phyloP scores from a whole-genome alignment of 2,888 invertebrate species.

The Acanthococcus lagerstroemiae region DNA sequence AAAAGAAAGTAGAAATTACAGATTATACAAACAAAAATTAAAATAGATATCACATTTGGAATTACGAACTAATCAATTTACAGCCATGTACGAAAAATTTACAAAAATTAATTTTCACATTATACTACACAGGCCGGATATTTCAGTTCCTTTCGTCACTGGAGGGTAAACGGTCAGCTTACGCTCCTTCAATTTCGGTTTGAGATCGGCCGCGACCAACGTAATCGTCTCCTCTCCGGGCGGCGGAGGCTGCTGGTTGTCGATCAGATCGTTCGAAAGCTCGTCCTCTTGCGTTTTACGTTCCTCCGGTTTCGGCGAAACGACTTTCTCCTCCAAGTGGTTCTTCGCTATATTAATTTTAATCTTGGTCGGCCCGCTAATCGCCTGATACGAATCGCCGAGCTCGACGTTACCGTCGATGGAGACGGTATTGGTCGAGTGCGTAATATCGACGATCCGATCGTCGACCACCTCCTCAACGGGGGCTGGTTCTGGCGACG shows the following conservation, averaged over 20 bases:
- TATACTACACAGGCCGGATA: conserved; percentile 77
- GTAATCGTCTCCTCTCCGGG: conserved; percentile 46
- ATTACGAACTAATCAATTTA: background rate
- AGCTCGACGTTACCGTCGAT: conserved; percentile 70
- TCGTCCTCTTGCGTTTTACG: conserved; percentile 9
- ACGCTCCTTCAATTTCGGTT: conserved; percentile 44
- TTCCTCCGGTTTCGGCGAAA: conserved; percentile 31
- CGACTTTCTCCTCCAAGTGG: conserved; percentile 33
- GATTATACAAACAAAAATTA: background rate
- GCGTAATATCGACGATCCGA: conserved; percentile 46
- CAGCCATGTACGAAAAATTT: background rate
- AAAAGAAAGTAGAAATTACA: background rate
- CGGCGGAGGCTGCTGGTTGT: conserved; percentile 47
- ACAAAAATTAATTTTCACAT: conserved; percentile 50
- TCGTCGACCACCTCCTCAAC: conserved; percentile 12
- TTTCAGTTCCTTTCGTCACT: conserved; percentile 62
- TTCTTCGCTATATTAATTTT: conserved; percentile 71
- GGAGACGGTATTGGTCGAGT: conserved; percentile 51
- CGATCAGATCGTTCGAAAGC: conserved; percentile 26
- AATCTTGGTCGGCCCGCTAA: conserved; percentile 50
- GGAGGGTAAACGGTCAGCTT: conserved; percentile 61
- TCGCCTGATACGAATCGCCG: conserved; percentile 46
- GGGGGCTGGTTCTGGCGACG: conserved; percentile 13
- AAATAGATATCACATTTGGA: background rate
- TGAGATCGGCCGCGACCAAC: conserved; percentile 30